Evolutionary conservation across 2,888 invertebrate species (phyloP).

Genomic region (Glomeris marginata): DNA sequence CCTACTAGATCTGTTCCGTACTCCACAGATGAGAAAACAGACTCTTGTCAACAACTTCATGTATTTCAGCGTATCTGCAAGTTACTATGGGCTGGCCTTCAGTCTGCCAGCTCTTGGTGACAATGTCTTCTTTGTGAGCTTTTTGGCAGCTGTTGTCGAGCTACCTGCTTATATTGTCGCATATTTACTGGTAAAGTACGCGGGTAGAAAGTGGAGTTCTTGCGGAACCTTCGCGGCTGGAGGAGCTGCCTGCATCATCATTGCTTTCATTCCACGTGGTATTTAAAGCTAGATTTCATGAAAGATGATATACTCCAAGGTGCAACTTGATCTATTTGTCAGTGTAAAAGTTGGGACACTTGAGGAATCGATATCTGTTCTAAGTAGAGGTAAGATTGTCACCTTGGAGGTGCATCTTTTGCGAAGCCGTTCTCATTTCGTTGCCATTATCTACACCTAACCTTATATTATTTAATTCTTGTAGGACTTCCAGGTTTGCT

Average conservation of each 20-base stretch:
- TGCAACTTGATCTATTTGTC: too few relatives aligned
- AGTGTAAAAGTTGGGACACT: too few relatives aligned
- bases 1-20: constrained; percentile 9
- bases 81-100: constrained; percentile 11
- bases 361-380: too few relatives aligned
- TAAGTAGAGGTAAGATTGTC: too few relatives aligned
- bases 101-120: constrained; percentile 6
- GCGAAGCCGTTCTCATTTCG: too few relatives aligned
- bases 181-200: constrained; percentile 7
- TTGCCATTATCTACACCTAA: too few relatives aligned
- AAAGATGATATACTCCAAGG: too few relatives aligned
- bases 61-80: constrained; percentile 7
- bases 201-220: constrained; percentile 1
- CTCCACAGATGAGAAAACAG: constrained; percentile 11
- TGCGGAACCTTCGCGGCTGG: constrained; percentile 5
- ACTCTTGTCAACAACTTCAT: constrained; percentile 11
- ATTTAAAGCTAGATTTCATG: too few relatives aligned
- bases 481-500: too few relatives aligned
- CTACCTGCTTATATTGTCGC: constrained; percentile 9
- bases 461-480: too few relatives aligned
- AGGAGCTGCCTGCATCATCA: constrained; percentile 6
- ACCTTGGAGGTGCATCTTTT: too few relatives aligned
- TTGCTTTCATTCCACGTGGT: constrained; percentile 7
- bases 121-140: constrained; percentile 3
- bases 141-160: constrained; percentile 8